Evolutionary conservation across 2,797 vertebrate species (phyloP).

Genomic region (Micromesistius poutassou): DNA sequence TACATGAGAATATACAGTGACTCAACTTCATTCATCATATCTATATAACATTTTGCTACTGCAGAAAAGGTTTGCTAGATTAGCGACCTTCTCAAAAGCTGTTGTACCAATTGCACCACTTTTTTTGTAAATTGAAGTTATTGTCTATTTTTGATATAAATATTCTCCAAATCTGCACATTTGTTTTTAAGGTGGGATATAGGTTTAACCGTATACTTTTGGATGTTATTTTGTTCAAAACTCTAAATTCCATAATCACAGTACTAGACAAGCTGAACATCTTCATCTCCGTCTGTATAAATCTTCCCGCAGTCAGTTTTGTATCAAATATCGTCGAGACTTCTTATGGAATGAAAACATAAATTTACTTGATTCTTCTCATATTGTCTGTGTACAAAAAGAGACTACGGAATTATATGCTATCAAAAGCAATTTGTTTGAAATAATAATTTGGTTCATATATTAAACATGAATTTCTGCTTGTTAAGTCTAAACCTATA

Average conservation of each 20-base stretch:
- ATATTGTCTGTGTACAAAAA: neutral
- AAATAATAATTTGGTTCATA: too few species aligned
- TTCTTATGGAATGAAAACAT: neutral
- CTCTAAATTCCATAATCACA: neutral
- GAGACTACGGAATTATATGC: neutral
- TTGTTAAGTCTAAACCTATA: too few species aligned
- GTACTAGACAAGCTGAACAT: neutral
- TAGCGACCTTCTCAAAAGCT: neutral
- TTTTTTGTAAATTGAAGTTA: neutral
- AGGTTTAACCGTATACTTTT: neutral
- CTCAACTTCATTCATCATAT: neutral
- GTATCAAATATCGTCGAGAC: neutral
- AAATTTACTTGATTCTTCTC: neutral
- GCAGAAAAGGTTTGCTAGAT: neutral
- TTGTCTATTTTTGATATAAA: constrained; percentile 1
- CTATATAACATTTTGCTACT: neutral
- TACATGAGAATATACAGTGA: too few species aligned
- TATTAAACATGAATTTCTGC: too few species aligned
- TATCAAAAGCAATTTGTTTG: neutral
- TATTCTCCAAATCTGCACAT: neutral
- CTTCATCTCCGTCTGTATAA: constrained; percentile 1
- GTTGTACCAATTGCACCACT: neutral
- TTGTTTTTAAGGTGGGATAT: constrained; percentile 1
- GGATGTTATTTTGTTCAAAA: neutral
- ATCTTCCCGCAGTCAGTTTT: neutral